Evolutionary conservation across 2,113 vertebrate species (phyloP).

Genomic region (Myotis lucifugus): DNA sequence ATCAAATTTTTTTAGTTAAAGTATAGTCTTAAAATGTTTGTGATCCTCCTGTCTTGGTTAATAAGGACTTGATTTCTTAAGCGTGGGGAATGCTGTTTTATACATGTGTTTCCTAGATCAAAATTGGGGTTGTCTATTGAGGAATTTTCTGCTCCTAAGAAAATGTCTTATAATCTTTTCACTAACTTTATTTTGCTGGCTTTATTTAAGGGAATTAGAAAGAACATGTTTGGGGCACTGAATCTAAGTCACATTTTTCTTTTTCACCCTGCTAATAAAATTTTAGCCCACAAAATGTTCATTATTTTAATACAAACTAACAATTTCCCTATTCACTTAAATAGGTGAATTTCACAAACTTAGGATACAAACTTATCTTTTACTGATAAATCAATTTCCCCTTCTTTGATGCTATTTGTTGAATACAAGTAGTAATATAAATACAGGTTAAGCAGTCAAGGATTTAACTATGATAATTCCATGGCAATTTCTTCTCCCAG

Average conservation of each 20-base stretch:
- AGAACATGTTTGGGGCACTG: not conserved
- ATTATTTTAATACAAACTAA: not conserved
- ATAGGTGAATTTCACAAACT: not conserved
- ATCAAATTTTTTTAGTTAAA: not conserved
- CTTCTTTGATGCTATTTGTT: not conserved
- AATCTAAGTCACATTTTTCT: not conserved
- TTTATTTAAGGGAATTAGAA: not conserved
- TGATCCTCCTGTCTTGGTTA: not conserved
- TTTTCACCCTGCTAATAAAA: not conserved
- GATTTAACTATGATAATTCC: not conserved
- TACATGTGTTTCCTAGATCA: not conserved
- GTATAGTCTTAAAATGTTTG: not conserved
- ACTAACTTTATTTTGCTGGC: not conserved
- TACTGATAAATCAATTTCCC: not conserved
- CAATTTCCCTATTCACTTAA: not conserved
- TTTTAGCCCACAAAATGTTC: not conserved
- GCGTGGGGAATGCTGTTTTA: not conserved
- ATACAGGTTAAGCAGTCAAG: not conserved
- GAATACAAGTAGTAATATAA: not conserved
- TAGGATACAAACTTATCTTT: not conserved
- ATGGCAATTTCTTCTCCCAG: not conserved
- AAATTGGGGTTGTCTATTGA: not conserved
- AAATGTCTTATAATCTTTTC: not conserved
- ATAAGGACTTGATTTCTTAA: conserved; percentile 27
- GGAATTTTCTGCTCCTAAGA: not conserved